These are phyloP conservation scores for Taeniopygia guttata DNA, from an alignment of 2,797 vertebrate species.

Conservation along the genomic window DNA sequence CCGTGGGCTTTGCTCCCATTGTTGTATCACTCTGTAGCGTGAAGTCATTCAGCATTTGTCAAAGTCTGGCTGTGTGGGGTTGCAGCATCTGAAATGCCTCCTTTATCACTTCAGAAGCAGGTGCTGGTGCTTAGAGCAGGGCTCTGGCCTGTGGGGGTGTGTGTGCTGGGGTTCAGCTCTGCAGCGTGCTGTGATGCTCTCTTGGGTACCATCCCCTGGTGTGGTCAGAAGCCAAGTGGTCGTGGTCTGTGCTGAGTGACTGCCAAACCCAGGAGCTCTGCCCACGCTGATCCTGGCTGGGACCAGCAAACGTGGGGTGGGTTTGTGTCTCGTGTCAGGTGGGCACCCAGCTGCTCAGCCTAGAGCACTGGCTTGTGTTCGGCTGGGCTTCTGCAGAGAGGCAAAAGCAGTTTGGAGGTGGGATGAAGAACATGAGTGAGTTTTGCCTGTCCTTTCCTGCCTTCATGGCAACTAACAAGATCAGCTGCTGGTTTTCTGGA, in stretches of 20 bases:
- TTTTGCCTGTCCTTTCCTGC: background rate
- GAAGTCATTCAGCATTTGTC: background rate
- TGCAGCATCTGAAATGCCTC: background rate
- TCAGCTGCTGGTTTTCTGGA: background rate
- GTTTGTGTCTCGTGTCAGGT: background rate
- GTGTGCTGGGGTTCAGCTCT: background rate
- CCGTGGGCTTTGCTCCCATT: background rate
- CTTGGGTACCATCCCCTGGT: background rate
- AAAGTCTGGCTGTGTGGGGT: background rate
- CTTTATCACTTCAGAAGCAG: background rate
- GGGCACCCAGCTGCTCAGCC: fast-evolving
- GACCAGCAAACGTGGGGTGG: background rate
- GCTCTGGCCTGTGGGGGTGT: background rate
- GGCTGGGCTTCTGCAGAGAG: background rate
- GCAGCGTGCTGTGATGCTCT: fast-evolving
- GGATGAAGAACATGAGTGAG: background rate
- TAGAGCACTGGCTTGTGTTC: fast-evolving
- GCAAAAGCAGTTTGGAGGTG: background rate
- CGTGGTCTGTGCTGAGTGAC: background rate
- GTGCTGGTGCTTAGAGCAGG: background rate
- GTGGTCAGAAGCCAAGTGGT: background rate
- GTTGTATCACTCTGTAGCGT: fast-evolving
- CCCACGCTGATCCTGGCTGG: background rate
- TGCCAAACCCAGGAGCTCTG: background rate
- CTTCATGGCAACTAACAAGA: background rate